A percentile compares a stretch with the other conserved stretches of the same genome.
Evolutionary conservation across 2,797 vertebrate genomes (phyloP).

Genomic region (Propithecus deckenii): DNA sequence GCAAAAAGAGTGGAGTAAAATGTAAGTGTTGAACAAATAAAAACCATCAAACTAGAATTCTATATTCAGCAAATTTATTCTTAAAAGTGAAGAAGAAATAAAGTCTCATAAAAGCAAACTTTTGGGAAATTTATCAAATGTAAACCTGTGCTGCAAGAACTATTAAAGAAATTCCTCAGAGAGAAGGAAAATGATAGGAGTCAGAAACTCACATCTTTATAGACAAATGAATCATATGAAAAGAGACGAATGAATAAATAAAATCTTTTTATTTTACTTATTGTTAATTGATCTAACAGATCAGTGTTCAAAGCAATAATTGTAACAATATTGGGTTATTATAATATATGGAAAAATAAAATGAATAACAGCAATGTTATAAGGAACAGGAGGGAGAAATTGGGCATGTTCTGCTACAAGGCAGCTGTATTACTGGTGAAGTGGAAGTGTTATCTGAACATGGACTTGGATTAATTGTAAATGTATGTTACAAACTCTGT

Average conservation of each 20-base stretch:
- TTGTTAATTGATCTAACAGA: neutral
- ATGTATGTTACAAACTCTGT: neutral
- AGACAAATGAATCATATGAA: neutral
- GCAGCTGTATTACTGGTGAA: neutral
- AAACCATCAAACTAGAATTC: neutral
- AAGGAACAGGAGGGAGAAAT: neutral
- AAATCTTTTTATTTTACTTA: neutral
- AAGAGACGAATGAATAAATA: neutral
- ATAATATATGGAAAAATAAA: neutral
- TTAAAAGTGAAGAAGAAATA: neutral
- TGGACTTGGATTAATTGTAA: neutral
- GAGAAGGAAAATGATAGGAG: neutral
- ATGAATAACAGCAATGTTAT: neutral
- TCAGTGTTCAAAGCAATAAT: neutral
- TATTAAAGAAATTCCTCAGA: neutral
- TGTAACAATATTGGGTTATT: neutral
- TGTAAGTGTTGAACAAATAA: neutral
- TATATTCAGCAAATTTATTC: neutral
- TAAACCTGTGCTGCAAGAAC: neutral
- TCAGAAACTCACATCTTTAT: neutral
- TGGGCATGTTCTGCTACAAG: neutral
- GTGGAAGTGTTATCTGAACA: neutral
- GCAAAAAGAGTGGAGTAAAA: neutral
- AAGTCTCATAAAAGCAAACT: neutral
- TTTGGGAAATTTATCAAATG: neutral